A percentile compares a stretch with the other conserved stretches of the same genome.
phyloP scores from a whole-genome alignment of 2,113 vertebrate genomes.

The Oncorhynchus masou region DNA sequence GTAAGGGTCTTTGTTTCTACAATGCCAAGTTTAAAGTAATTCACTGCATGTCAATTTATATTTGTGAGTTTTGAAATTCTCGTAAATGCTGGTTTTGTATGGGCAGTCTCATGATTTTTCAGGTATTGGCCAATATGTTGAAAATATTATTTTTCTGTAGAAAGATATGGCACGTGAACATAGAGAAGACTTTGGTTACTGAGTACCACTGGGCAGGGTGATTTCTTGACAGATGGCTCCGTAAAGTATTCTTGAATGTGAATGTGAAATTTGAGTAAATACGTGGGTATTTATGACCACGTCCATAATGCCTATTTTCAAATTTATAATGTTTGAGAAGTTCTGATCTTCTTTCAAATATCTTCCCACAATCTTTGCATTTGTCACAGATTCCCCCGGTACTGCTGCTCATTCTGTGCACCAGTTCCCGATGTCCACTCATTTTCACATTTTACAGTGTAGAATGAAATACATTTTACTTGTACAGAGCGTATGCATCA shows the following conservation, averaged over 20 bases:
- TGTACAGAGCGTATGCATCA: no score
- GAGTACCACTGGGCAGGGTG: background rate
- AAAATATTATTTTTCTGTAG: slow-evolving; percentile 20
- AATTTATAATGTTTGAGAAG: slow-evolving; percentile 14
- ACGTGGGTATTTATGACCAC: slow-evolving; percentile 4
- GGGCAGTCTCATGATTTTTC: slow-evolving; percentile 30
- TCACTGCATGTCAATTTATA: background rate
- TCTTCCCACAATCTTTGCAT: background rate
- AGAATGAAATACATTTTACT: no score
- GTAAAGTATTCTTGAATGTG: slow-evolving; percentile 25
- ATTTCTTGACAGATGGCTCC: slow-evolving; percentile 29
- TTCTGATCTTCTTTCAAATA: slow-evolving; percentile 11
- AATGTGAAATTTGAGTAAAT: slow-evolving; percentile 11
- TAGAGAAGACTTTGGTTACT: background rate
- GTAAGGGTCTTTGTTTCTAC: no score
- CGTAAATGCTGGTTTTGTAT: slow-evolving; percentile 15
- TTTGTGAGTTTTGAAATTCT: slow-evolving; percentile 16
- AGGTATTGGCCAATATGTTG: slow-evolving; percentile 31
- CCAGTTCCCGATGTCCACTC: no score
- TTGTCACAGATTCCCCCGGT: no score
- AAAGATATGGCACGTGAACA: slow-evolving; percentile 11
- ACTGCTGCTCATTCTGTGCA: no score
- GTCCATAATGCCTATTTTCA: slow-evolving; percentile 8
- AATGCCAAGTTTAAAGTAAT: background rate
- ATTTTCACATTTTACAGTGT: no score